phyloP scores from a whole-genome alignment of 1,140 invertebrate genomes.

The Eupristina koningsbergeri region DNA sequence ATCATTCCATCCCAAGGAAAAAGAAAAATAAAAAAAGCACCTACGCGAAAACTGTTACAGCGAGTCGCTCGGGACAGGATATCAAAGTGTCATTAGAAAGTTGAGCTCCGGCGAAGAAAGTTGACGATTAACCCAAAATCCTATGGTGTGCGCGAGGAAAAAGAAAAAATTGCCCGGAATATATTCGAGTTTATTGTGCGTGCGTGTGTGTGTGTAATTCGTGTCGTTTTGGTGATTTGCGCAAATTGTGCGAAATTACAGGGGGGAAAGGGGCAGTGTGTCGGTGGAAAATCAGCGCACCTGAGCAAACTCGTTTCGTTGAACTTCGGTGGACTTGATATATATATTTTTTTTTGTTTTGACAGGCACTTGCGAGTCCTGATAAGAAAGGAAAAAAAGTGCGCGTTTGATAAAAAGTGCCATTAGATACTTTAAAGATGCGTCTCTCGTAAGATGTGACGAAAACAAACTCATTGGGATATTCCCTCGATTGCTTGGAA shows the following conservation, averaged over 20 bases:
- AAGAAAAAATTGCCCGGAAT: not conserved
- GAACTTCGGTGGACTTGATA: not conserved
- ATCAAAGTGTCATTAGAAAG: slow-evolving; percentile 11
- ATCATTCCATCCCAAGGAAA: not conserved
- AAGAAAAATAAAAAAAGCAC: not conserved
- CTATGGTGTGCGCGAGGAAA: not conserved
- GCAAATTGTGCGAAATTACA: not conserved
- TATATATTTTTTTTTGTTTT: too few species aligned
- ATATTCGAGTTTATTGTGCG: too few species aligned
- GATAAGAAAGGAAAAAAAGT: not conserved
- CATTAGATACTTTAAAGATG: not conserved
- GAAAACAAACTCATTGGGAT: too few species aligned
- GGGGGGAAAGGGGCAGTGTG: too few species aligned
- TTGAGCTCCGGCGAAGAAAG: not conserved
- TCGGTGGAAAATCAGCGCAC: not conserved
- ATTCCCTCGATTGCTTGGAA: not conserved
- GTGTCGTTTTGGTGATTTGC: too few species aligned
- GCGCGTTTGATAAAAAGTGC: not conserved
- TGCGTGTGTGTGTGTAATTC: too few species aligned
- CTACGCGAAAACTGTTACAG: not conserved
- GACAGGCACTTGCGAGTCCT: too few species aligned
- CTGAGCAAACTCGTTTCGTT: not conserved
- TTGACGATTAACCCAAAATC: not conserved
- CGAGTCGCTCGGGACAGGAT: not conserved
- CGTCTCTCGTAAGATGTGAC: not conserved